Conservation (phyloP, 1,140 invertebrate species). For the Calephelis virginiensis region DNA sequence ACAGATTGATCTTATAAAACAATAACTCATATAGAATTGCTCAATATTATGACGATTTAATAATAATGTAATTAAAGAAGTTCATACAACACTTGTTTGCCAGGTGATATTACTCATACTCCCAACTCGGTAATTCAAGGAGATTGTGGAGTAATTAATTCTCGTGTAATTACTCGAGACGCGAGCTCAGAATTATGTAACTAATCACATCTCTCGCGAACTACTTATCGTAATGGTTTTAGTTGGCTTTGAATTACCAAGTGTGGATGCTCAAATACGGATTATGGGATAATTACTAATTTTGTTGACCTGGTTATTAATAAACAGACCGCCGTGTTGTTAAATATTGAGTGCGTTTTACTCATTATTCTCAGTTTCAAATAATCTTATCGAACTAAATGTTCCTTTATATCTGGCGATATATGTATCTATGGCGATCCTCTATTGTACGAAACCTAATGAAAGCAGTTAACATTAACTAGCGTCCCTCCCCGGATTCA, state of each 20-base stretch:
- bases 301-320: slow-evolving; percentile 14
- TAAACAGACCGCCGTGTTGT: not conserved
- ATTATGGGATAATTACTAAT: slow-evolving; percentile 10
- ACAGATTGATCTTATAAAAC: too few species aligned
- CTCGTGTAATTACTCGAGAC: slow-evolving; percentile 48
- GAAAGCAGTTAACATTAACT: too few species aligned
- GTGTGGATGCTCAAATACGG: not conserved
- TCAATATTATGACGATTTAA: too few species aligned
- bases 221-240: slow-evolving; percentile 26
- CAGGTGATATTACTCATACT: slow-evolving; percentile 8
- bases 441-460: too few species aligned
- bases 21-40: too few species aligned
- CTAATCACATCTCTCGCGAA: slow-evolving; percentile 36
- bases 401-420: too few species aligned
- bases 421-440: too few species aligned
- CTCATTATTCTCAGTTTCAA: not conserved
- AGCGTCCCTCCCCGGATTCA: too few species aligned
- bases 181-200: slow-evolving; percentile 37
- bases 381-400: too few species aligned
- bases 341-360: slow-evolving; percentile 1
- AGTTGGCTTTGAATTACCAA: slow-evolving; percentile 24
- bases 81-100: not conserved
- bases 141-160: slow-evolving; percentile 57
- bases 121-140: slow-evolving; percentile 32
- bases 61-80: not conserved